Percentiles rank a stretch among this genome's conserved stretches.
Conservation (phyloP, 2,797 vertebrate genomes). For the Sebastes kiyomatsui region DNA sequence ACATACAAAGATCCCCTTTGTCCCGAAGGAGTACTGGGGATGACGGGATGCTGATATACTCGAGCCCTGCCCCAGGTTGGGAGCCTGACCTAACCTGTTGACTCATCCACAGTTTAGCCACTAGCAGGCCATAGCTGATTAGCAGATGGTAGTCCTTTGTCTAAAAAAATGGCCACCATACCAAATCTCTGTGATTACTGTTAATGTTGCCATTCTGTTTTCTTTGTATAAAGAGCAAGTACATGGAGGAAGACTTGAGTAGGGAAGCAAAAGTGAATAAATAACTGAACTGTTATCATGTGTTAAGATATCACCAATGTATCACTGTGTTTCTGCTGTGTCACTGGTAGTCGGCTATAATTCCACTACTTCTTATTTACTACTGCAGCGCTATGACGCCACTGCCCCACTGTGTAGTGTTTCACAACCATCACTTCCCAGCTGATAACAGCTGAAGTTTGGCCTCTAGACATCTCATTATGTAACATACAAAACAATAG, state of each 20-base stretch:
- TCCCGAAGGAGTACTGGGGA: no score
- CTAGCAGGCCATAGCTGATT: neutral
- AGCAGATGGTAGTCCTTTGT: neutral
- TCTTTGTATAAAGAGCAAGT: neutral
- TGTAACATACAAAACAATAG: neutral
- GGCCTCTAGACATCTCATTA: slow-evolving; percentile 4
- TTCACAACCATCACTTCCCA: slow-evolving; percentile 3
- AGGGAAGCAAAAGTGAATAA: neutral
- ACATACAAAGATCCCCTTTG: no score
- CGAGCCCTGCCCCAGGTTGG: neutral
- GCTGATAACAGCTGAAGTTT: slow-evolving; percentile 25
- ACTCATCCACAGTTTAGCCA: neutral
- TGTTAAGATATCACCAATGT: neutral
- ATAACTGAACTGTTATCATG: no score
- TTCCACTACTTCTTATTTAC: neutral
- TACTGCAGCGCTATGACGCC: neutral
- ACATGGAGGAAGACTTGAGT: neutral
- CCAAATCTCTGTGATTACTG: neutral
- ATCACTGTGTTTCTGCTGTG: neutral
- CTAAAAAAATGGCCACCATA: neutral
- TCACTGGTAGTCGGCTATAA: no score
- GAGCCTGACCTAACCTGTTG: neutral
- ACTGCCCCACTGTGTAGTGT: neutral
- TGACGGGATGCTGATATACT: no score
- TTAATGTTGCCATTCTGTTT: neutral